Percentiles rank a stretch among this genome's conserved stretches.
phyloP scores from a whole-genome alignment of 1,140 invertebrate genomes.

The Hestina assimilis region DNA sequence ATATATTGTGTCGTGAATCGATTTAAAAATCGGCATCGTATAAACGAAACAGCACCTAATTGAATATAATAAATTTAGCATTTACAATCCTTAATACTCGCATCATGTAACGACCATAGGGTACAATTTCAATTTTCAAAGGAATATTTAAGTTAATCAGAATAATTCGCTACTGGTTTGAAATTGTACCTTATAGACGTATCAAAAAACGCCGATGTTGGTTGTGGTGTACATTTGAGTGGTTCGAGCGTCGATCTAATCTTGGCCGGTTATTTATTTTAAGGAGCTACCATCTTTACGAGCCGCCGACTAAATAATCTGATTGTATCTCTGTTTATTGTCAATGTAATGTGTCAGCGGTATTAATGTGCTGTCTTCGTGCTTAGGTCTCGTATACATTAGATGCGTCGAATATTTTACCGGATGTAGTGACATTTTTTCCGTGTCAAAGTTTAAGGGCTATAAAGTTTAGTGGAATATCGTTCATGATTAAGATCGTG shows the following conservation, averaged over 20 bases:
- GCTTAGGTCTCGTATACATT: neutral
- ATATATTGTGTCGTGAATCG: neutral
- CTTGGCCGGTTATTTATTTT: constrained; percentile 28
- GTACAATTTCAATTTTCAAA: neutral
- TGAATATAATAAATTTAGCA: neutral
- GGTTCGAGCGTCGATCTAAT: constrained; percentile 24
- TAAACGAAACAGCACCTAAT: neutral
- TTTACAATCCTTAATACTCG: neutral
- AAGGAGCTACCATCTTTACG: constrained; percentile 31
- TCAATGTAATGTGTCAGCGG: constrained; percentile 31
- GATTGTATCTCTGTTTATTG: constrained; percentile 36
- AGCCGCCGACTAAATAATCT: constrained; percentile 34
- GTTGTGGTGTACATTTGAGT: neutral
- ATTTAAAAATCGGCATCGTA: neutral
- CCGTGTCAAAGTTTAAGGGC: neutral
- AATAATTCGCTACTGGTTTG: constrained; percentile 16
- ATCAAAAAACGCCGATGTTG: neutral
- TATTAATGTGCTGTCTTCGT: constrained; percentile 21
- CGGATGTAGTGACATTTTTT: neutral
- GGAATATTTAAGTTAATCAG: neutral
- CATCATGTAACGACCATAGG: neutral
- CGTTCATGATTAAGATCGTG: neutral
- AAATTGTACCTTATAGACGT: neutral
- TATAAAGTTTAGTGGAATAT: neutral
- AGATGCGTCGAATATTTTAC: neutral